Evolutionary conservation across 2,113 vertebrate genomes (phyloP), one percentile per base, ranked within the genome.

Genomic region (Pelecanoides urinatrix): DNA sequence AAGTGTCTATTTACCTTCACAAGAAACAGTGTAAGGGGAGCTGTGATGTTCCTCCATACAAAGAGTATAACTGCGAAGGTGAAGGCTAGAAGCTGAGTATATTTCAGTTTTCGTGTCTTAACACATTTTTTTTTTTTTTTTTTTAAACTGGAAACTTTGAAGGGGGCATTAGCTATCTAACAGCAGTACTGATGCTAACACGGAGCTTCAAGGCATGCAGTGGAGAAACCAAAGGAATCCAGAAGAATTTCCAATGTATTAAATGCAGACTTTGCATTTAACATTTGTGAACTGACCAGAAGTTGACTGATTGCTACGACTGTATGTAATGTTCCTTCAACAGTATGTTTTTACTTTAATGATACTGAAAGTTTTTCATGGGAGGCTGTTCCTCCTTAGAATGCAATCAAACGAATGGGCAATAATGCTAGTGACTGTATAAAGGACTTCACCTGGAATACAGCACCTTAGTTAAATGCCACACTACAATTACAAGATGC

Each of bases 221-320:
- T 32, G 11, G 26, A 73, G 42, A 87, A 82, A 90, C 38, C 58
- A 66, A 86, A 93, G 45, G 74, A 93, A 86, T 70, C 45, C 12
- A 56, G 68, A 40, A 40, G 25, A 30, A 89, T n/a, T 87, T 71
- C 70, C 59, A 80, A 22, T 40, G 44, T 34, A 67, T 58, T 66
- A 88, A 86, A 76, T 21, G 23, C 17, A 49, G 86, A 66, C 17
- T 76, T 79, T 59, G 50, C 50, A 66, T 86, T 79, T 76, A 86
- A 80, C 32, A 55, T 76, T 81, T 79, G 36, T 73, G 67, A 93
- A 70, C 72, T 61, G 82, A 85, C 12, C 80, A 88, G 63, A 80
- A 77, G n/a, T 2, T 74, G 40, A 87, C 16, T 0, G 0, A 56
- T 44, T 59, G 58, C 73, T 94, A 61, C 0, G 3, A 52, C 32